Percentiles rank a stretch among this genome's conserved stretches.
phyloP scores from a whole-genome alignment of 2,888 invertebrate genomes.

The Netelia melanura region DNA sequence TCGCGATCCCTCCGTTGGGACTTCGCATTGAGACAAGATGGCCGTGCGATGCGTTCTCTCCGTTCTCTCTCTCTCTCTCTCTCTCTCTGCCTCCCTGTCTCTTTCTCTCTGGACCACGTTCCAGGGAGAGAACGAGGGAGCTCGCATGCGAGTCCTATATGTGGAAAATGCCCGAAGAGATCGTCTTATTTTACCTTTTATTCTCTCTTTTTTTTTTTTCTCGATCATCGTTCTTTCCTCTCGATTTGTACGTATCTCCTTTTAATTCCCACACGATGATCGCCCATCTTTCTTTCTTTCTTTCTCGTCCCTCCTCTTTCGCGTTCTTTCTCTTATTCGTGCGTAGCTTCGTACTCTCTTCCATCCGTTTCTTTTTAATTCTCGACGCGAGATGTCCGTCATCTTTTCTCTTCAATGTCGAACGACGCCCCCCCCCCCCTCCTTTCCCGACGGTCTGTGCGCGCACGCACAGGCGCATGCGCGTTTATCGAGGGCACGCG shows the following conservation, averaged over 20 bases:
- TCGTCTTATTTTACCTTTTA: slow-evolving; percentile 6
- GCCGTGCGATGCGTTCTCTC: slow-evolving; percentile 55
- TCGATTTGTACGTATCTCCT: slow-evolving; percentile 61
- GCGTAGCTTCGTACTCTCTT: slow-evolving; percentile 18
- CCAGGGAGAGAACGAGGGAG: slow-evolving; percentile 5
- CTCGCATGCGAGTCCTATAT: slow-evolving; percentile 11
- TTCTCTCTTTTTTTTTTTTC: slow-evolving; percentile 24
- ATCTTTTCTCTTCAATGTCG: slow-evolving; percentile 32
- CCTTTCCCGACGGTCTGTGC: slow-evolving; percentile 44
- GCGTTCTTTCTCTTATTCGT: slow-evolving; percentile 55
- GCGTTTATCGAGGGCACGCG: background rate
- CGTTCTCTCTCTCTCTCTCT: background rate
- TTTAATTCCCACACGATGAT: slow-evolving; percentile 73
- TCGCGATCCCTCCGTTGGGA: slow-evolving; percentile 45
- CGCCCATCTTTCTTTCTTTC: slow-evolving; percentile 64
- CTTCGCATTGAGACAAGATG: slow-evolving; percentile 66
- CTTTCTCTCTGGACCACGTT: background rate
- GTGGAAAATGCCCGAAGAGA: slow-evolving; percentile 60
- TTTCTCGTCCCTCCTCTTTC: slow-evolving; percentile 60
- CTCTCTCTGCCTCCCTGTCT: background rate
- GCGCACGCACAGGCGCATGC: slow-evolving; percentile 29
- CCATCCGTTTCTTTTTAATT: slow-evolving; percentile 45
- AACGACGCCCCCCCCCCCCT: background rate
- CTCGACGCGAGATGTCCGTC: slow-evolving; percentile 42
- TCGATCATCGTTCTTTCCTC: slow-evolving; percentile 42